Evolutionary conservation across 2,113 vertebrate genomes (phyloP).

Genomic region (Nettapus auritus): DNA sequence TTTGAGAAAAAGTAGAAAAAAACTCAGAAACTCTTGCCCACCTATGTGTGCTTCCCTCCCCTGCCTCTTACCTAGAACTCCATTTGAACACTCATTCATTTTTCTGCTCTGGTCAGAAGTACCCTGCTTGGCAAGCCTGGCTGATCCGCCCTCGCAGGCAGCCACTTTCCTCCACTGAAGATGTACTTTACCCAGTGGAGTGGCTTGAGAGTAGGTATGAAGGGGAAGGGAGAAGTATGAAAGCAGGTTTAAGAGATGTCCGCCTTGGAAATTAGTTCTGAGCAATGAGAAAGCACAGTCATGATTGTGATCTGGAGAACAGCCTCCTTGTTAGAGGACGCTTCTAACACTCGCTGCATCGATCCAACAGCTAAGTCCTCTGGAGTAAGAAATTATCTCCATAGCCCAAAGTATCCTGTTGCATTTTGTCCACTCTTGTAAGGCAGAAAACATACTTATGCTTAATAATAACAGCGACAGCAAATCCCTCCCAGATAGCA

Average conservation of each 20-base stretch:
- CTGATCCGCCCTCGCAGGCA: not conserved
- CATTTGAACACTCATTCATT: not conserved
- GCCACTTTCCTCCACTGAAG: not conserved
- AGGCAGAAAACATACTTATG: not conserved
- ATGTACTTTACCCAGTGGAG: not conserved
- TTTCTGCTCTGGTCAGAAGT: not conserved
- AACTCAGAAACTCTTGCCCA: not conserved
- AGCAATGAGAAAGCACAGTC: not conserved
- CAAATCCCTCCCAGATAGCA: not conserved
- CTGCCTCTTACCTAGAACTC: not conserved
- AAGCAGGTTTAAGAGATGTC: not conserved
- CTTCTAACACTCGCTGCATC: rapidly evolving
- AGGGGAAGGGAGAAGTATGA: not conserved
- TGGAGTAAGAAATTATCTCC: not conserved
- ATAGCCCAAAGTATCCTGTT: not conserved
- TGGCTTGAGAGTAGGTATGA: not conserved
- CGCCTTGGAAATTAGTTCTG: not conserved
- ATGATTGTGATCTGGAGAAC: not conserved
- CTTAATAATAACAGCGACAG: not conserved
- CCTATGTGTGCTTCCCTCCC: not conserved
- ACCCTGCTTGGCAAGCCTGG: not conserved
- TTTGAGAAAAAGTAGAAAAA: not conserved
- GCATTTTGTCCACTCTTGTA: not conserved
- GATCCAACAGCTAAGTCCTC: not conserved
- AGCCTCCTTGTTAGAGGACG: not conserved